These are phyloP conservation scores for Onychostruthus taczanowskii DNA, from an alignment of 2,113 vertebrate species.

Conservation along the genomic window DNA sequence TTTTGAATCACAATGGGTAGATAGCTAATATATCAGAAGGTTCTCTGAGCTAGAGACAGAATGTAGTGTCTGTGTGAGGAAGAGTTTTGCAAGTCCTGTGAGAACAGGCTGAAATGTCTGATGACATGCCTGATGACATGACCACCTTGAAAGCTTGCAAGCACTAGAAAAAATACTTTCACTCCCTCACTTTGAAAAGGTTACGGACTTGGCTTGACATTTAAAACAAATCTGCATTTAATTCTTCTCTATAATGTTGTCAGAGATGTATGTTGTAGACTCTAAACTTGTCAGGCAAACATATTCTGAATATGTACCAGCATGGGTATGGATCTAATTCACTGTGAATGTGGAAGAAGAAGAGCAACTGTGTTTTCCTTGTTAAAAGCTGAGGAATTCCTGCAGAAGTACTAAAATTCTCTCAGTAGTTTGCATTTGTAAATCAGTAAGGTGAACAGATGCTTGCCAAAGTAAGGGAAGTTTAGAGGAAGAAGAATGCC, in stretches of 20 bases:
- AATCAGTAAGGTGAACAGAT: not conserved
- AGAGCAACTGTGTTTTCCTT: not conserved
- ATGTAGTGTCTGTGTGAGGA: not conserved
- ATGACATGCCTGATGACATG: not conserved
- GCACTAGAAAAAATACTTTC: not conserved
- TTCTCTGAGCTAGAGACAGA: not conserved
- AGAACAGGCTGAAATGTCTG: not conserved
- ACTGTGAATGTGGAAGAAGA: not conserved
- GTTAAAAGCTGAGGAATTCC: not conserved
- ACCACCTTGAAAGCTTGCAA: not conserved
- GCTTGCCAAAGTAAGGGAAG: not conserved
- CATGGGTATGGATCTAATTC: not conserved
- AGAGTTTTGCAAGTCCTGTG: not conserved
- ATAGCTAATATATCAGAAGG: not conserved
- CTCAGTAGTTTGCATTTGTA: not conserved
- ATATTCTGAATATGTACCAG: not conserved
- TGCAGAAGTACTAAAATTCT: not conserved
- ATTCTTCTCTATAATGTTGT: not conserved
- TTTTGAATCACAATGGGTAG: not conserved
- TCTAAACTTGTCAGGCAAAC: not conserved
- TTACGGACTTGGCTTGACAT: not conserved
- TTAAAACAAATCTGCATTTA: not conserved
- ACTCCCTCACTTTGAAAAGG: not conserved
- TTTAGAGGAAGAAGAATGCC: not conserved
- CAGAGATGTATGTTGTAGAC: not conserved